Base-by-base conservation (phyloP, 2,797 vertebrate genomes). In the Enteromius anoplus region DNA sequence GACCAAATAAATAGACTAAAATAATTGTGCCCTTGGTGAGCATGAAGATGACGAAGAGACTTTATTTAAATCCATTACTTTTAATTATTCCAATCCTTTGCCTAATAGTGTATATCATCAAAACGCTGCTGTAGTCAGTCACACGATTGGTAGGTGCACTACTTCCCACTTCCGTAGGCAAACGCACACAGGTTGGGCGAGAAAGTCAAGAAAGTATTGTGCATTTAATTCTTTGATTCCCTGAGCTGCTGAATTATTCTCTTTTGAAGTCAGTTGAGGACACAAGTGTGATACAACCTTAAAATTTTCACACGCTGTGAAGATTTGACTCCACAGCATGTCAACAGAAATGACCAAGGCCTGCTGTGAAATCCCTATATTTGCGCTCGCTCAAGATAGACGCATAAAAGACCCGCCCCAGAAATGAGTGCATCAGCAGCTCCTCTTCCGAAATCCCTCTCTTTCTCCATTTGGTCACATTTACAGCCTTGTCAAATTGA, bases 201-300 rank as follows among this genome's bases (percentile, higher is more conserved):
- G 45, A 12, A 78, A 32, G 11, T 78, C 42, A 66, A 78, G 11
- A 29, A 78, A 65, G 21, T 34, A 3, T 29, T 10, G 26, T 66
- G 15, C 11, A 37, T n/a, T 23, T 76, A 32, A 65, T 65, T 65
- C 34, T 68, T 53, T 29, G 23, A 68, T 75, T 68, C 72, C 4
- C 12, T 23, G 49, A 40, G 62, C 80, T 34, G 62, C 72, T 75
- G 49, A 42, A 69, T 69, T 47, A 47, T 76, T 75, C 12, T 34
- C 49, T 40, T 76, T 68, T 68, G 64, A 76, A 68, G 72, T 76
- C 72, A 76, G 72, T 34, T 0, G 55, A 86, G 81, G 85, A 49
- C 81, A 86, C 71, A 58, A 49, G 79, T 65, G 34, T 83, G 77
- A 83, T 84, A 71, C 62, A 83, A 69, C 53, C 65, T 80, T 84